Base-by-base conservation (phyloP, 2,888 invertebrate genomes). In the Ornithoptera alexandrae region DNA sequence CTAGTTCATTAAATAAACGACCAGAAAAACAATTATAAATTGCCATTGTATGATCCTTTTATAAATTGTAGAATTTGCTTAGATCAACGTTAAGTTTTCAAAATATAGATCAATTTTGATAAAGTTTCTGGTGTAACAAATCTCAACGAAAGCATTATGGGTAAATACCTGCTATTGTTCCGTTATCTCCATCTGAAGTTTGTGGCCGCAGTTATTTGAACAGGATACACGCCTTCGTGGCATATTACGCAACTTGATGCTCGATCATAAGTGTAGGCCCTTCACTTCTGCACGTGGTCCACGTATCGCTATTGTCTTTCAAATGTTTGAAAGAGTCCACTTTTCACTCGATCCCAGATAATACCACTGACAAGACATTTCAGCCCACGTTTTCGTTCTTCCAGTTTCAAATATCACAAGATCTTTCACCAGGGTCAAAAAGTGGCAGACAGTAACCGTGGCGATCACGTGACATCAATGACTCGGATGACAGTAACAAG, bases 321-420 rank as follows among this genome's bases (percentile, higher is more conserved):
- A 64, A 75, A 75, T 3, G 72, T 72, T 10, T 57, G 68, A 46
- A 46, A 72, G 18, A 74, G 39, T 0, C 74, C 72, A 30, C 64
- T 20, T 56, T 73, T 72, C 36, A 74, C 69, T 63, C 73, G 69
- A 7, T 75, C 68, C 70, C 72, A 75, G 6, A 70, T 70, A 12
- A 72, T 74, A 2, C 74, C 71, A 36, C 69, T 68, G 7, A 75
- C 71, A 0, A 72, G 73, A 74, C 12, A 71, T 74, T 62, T 74
- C 74, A 18, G 73, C 72, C 72, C 74, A 73, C 24, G 66, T 73
- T 39, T 73, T 74, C 12, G 74, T 72, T 59, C 74, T 50, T 42
- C 75, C 72, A 68, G 46, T 68, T 64, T 15, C 64, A 64, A n/a
- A 68, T 68, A 39, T 68, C 71, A 56, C 68, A 68, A 7, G 71